These are phyloP conservation scores for Planococcus citri DNA, from an alignment of 1,140 invertebrate species.

Conservation along the genomic window DNA sequence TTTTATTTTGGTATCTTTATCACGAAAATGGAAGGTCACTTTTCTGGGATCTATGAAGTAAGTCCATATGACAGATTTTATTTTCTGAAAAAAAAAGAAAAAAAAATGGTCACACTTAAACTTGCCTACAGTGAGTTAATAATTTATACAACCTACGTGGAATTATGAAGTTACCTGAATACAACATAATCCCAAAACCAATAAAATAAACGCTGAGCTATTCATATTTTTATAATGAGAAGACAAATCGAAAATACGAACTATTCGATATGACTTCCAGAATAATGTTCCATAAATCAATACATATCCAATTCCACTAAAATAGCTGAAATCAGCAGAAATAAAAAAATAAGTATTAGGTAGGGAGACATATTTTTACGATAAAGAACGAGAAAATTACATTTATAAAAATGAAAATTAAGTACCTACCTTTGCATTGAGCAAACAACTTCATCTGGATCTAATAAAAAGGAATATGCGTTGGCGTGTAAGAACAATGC, in stretches of 20 bases:
- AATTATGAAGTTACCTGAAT: neutral
- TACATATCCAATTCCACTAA: conserved; percentile 2
- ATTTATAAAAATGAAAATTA: neutral
- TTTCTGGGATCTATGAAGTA: neutral
- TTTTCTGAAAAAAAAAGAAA: neutral
- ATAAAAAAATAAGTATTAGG: neutral
- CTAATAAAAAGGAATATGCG: neutral
- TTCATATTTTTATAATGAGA: neutral
- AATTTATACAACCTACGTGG: no score
- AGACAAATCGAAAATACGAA: neutral
- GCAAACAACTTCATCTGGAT: conserved; percentile 5
- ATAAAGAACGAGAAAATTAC: neutral
- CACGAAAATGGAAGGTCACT: neutral
- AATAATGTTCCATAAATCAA: conserved; percentile 4
- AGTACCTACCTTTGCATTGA: neutral
- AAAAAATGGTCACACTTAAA: neutral
- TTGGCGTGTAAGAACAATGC: neutral
- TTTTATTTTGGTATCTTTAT: neutral
- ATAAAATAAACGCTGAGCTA: neutral
- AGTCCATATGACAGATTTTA: conserved; percentile 8
- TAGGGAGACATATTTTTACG: no score
- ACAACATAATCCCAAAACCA: neutral
- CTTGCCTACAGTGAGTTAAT: no score
- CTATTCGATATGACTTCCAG: conserved; percentile 13
- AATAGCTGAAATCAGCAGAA: neutral